Conservation (phyloP, 2,113 vertebrate genomes). For the Pimephales promelas region DNA sequence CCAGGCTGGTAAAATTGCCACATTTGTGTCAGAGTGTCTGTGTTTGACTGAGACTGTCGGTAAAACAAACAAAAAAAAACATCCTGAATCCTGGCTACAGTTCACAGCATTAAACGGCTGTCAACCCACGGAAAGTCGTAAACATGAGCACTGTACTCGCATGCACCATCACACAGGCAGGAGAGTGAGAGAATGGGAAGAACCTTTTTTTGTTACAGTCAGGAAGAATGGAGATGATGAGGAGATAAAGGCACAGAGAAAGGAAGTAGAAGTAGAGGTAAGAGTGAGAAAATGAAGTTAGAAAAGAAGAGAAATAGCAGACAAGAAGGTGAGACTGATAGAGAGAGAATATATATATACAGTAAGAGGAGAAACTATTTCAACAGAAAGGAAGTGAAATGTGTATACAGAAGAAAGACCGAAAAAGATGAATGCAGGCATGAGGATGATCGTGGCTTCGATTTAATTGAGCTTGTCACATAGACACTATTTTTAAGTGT, state of each 20-base stretch:
- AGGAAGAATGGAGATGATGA: constrained; percentile 50
- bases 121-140: neutral
- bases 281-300: neutral
- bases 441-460: constrained; percentile 64
- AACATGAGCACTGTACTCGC: neutral
- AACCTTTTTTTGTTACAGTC: neutral
- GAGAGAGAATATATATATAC: constrained; percentile 14
- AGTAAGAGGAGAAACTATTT: constrained; percentile 75
- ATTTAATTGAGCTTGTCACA: constrained; percentile 59
- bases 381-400: constrained; percentile 86
- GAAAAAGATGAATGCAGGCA: constrained; percentile 89
- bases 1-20: too few relatives aligned
- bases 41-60: neutral
- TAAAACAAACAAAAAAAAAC: neutral
- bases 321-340: constrained; percentile 31
- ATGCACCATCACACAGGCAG: neutral
- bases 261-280: constrained; percentile 38
- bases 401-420: constrained; percentile 85
- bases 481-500: constrained; percentile 82
- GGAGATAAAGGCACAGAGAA: neutral
- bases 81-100: neutral
- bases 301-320: constrained; percentile 7
- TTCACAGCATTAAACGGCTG: constrained; percentile 1
- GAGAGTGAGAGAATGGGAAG: neutral
- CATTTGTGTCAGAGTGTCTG: neutral